Base-by-base conservation (phyloP, 1,140 invertebrate species). In the Cylas formicarius region DNA sequence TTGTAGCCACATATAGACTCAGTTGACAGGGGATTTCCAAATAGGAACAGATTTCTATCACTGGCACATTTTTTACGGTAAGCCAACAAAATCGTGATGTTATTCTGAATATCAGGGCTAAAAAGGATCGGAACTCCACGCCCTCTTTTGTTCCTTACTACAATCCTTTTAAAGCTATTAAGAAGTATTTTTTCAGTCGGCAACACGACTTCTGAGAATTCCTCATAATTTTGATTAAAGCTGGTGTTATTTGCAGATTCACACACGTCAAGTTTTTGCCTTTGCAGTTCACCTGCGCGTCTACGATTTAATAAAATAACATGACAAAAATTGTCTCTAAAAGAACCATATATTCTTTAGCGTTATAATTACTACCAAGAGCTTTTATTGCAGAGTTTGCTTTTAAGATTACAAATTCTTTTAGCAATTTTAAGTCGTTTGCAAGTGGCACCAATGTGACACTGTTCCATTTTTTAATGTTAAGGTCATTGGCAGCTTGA, bases 1-100 rank as follows among this genome's bases (percentile, higher is more conserved):
- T 63, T 63, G 34, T 62, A 65, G 7, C 59, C 61, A 53, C 14
- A 54, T 17, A 63, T 37, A 20, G 31, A 31, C 10, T 20, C 45
- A 18, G 28, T 27, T 20, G 20, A 45, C 27, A 39, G 47, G 5
- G 52, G 40, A 24, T 53, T 58, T 22, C 22, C 58, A 53, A 61
- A 55, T 27, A 61, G 32, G 37, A 53, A 58, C 9, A 27, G n/a
- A 44, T 44, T 48, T 9, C 19, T 28, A 11, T 24, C 18, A 0
- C 11, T 19, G 5, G 42, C 8, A 23, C 28, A 49, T 9, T 29
- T 31, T 16, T 22, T 35, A 8, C 50, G 45, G 44, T 38, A 37
- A 19, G 39, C 23, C 26, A 40, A 16, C 24, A 48, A 31, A 20
- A 53, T 28, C 40, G 34, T 35, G 43, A 39, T 53, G 4, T 44